Base-by-base conservation (phyloP, 2,797 vertebrate genomes). In the Danionella dracula region DNA sequence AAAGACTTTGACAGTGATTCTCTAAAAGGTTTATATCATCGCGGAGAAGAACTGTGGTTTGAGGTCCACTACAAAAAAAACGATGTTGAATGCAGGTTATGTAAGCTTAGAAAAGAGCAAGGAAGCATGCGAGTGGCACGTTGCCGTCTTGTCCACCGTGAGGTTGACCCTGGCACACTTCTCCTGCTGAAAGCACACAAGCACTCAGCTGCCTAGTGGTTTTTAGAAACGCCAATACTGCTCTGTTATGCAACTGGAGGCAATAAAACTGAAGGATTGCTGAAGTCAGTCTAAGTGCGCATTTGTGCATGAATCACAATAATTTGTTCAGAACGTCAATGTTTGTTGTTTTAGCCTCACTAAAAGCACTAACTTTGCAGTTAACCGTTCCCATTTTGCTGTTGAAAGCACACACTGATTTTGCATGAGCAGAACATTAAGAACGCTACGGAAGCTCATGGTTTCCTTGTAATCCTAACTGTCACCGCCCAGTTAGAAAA, bases 91-190 rank as follows among this genome's bases (percentile, higher is more conserved):
- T 38, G 4, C 5, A 56, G 41, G 32, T 66, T 66, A 66, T 66
- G 51, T 66, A 66, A 66, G 64, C 59, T 55, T 59, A 64, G 15
- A n/a, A 66, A 49, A 66, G 40, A 42, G 56, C 44, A 32, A n/a
- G 42, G 49, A 23, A 53, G 59, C 54, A 44, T 66, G 12, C 38
- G 57, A 66, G 78, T 79, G 82, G 82, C 84, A 83, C 81, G 79
- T 76, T 84, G 84, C 83, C 81, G 81, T 83, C 78, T 79, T 75
- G 71, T 78, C 53, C 66, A 70, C 70, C 58, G 64, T 57, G 55
- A 37, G 55, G 63, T 53, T 35, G 48, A 76, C 65, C 76, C 75
- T 76, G 70, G 79, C 79, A 81, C 79, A 68, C 70, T 68, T 80
- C 66, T 76, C 73, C 81, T 46, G 11, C 76, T 66, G 70, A 69